Conservation (phyloP, 1,140 invertebrate species). For the Pseudoatta argentina region DNA sequence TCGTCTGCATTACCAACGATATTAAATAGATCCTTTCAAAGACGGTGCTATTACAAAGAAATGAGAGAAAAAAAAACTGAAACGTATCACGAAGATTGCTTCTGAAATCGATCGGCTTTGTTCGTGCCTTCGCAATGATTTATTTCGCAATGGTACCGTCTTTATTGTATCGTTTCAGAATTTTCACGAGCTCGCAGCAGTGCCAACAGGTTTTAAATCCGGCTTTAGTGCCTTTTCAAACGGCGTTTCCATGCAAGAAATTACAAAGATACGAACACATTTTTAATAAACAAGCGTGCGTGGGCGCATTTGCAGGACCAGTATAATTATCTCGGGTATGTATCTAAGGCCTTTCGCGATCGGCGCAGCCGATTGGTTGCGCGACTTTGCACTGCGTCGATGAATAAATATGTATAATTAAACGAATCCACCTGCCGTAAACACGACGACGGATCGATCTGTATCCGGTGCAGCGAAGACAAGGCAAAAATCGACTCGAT, state of each 20-base stretch:
- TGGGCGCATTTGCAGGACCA: slow-evolving; percentile 22
- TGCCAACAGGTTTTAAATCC: not conserved
- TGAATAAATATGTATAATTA: not conserved
- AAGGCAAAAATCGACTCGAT: slow-evolving; percentile 24
- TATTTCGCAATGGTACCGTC: not conserved
- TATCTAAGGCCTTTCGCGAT: slow-evolving; percentile 7
- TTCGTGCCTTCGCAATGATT: slow-evolving; percentile 1
- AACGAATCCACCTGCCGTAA: not conserved
- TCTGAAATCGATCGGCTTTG: slow-evolving; percentile 17
- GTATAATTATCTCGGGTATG: slow-evolving; percentile 39
- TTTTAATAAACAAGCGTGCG: slow-evolving; percentile 9
- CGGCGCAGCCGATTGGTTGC: not conserved
- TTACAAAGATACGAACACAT: slow-evolving; percentile 21
- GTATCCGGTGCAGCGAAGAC: not conserved
- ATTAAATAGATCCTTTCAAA: not conserved
- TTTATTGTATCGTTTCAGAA: slow-evolving; percentile 23
- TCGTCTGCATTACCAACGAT: slow-evolving; percentile 9
- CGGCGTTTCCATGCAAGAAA: slow-evolving; percentile 11
- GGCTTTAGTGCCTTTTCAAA: slow-evolving; percentile 1
- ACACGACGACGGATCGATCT: slow-evolving; percentile 22
- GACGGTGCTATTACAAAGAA: not conserved
- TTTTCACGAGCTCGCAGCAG: not conserved
- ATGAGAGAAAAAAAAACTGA: not conserved
- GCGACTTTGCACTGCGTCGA: not conserved
- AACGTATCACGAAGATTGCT: not conserved